phyloP scores from a whole-genome alignment of 2,797 vertebrate genomes.

The Oophaga sylvatica region DNA sequence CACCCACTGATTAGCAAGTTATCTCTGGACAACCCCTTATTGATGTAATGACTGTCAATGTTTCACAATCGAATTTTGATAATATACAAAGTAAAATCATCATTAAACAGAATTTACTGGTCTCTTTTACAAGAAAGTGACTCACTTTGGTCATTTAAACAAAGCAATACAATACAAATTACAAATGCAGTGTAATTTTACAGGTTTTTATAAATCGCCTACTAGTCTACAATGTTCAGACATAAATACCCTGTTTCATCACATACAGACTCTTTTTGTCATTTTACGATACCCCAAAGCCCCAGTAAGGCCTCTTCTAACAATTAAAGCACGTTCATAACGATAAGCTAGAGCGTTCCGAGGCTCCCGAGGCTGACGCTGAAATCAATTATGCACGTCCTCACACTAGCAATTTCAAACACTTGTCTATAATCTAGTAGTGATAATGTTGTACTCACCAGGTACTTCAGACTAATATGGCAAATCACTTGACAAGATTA shows the following conservation, averaged over 20 bases:
- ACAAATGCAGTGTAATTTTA: background rate
- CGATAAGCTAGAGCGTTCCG: constrained; percentile 17
- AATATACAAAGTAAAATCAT: background rate
- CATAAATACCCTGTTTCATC: constrained; percentile 16
- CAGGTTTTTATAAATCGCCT: background rate
- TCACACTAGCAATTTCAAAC: constrained; percentile 49
- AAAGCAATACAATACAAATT: background rate
- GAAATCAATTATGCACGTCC: constrained; percentile 51
- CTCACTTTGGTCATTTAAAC: background rate
- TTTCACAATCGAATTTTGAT: background rate
- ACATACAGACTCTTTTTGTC: constrained; percentile 25
- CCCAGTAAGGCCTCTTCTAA: constrained; percentile 26
- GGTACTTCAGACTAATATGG: constrained; percentile 53
- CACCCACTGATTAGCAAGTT: too few species aligned
- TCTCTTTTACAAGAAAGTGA: background rate
- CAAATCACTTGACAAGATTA: constrained; percentile 59
- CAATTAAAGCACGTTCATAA: constrained; percentile 23
- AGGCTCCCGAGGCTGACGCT: constrained; percentile 34
- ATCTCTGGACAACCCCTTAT: too few species aligned
- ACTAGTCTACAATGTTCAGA: background rate
- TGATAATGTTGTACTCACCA: constrained; percentile 54
- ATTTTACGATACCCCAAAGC: constrained; percentile 5
- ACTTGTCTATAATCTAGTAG: constrained; percentile 50
- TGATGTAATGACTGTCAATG: too few species aligned
- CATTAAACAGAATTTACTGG: background rate